Base-by-base conservation (phyloP, 2,113 vertebrate genomes). In the Scalopus aquaticus region DNA sequence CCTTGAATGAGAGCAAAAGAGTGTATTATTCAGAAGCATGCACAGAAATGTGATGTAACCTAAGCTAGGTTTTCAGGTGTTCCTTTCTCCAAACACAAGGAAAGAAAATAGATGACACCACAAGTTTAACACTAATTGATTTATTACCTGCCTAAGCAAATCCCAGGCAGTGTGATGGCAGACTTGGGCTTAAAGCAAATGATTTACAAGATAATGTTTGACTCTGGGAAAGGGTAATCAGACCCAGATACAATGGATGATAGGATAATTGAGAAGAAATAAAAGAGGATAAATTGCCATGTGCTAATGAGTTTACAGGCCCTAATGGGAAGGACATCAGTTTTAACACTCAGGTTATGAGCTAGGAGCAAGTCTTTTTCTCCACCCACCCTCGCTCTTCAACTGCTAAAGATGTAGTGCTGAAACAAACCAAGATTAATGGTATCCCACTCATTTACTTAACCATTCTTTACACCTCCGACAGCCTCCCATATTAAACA, bases 141-240 rank as follows among this genome's bases (percentile, higher is more conserved):
- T 98, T 98, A 99, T 98, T 98, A 98, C 98, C 98, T 98, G 98
- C 98, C 98, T 98, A 98, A 98, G 97, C 98, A 98, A 98, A 98
- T 98, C 98, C 97, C 94, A 44, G 95, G 96, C 98, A 96, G 96
- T 70, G 93, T 97, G 97, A 97, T 95, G 96, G 98, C 97, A 98
- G 97, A 97, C 98, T 98, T 96, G 97, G 98, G 98, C 98, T 98
- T 98, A 98, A 98, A 98, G 98, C 98, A 98, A 98, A 99, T 99
- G 98, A 99, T 98, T 98, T 99, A 98, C 98, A 99, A 98, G 98
- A 98, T 98, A 98, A 99, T 98, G 98, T 98, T 98, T 98, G 98
- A 98, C 98, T 99, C 98, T 98, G 96, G 96, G 94, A 99, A 98
- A 98, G 98, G 98, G 98, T 98, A 99, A 99, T 98, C 98, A 99